A percentile compares a stretch with the other conserved stretches of the same genome.
Evolutionary conservation across 2,888 invertebrate genomes (phyloP).

Genomic region (Noctua fimbriata): DNA sequence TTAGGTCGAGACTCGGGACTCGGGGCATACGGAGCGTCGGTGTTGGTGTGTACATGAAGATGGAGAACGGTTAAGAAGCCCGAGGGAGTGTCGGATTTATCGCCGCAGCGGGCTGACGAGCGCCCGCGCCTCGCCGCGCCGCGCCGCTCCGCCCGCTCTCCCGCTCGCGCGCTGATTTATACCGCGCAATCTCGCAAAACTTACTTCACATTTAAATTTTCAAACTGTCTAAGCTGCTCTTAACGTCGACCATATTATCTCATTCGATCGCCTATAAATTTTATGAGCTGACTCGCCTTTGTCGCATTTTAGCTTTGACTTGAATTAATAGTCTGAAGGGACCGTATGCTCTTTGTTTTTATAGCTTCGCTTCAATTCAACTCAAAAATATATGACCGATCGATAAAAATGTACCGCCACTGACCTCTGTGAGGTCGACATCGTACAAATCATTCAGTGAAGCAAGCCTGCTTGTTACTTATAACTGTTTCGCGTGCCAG

Average conservation of each 20-base stretch:
- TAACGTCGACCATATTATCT: conserved; percentile 90
- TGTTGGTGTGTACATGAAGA: conserved; percentile 80
- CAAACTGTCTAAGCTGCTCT: conserved; percentile 90
- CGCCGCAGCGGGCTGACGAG: conserved; percentile 83
- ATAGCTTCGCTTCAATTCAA: conserved; percentile 70
- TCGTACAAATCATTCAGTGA: conserved; percentile 44
- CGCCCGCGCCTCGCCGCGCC: conserved; percentile 76
- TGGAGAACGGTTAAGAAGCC: conserved; percentile 86
- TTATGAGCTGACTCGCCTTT: conserved; percentile 89
- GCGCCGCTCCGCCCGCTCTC: conserved; percentile 74
- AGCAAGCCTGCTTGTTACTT: conserved; percentile 60
- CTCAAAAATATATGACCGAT: conserved; percentile 66
- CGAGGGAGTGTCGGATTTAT: conserved; percentile 89
- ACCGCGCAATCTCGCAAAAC: conserved; percentile 90
- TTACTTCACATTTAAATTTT: conserved; percentile 91
- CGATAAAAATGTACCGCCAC: conserved; percentile 58
- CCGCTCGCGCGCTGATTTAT: conserved; percentile 88
- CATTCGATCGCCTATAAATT: conserved; percentile 91
- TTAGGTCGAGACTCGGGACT: conserved; percentile 39
- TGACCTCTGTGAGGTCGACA: conserved; percentile 40
- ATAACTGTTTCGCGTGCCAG: conserved; percentile 75
- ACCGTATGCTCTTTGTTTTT: conserved; percentile 80
- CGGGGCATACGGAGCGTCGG: conserved; percentile 54
- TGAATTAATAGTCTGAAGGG: conserved; percentile 86
- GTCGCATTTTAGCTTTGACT: conserved; percentile 86